Percentiles rank a stretch among this genome's conserved stretches.
phyloP scores from a whole-genome alignment of 2,797 vertebrate species.

The Megaceryle alcyon region DNA sequence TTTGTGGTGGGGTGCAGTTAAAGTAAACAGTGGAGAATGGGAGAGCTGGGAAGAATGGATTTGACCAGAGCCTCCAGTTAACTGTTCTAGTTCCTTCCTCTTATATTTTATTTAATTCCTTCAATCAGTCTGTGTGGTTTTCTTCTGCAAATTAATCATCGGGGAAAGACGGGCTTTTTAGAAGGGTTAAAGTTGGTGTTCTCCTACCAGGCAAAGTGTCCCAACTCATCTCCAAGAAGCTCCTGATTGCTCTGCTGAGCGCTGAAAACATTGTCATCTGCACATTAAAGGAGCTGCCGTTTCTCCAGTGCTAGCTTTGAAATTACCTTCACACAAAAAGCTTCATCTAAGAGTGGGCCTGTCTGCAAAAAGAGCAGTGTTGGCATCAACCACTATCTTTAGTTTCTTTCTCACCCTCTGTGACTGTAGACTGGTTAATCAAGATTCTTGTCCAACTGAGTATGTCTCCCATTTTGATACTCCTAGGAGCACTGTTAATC shows the following conservation, averaged over 20 bases:
- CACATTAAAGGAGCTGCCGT: not conserved
- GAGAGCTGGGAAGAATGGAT: not conserved
- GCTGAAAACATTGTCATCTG: not conserved
- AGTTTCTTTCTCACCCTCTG: not conserved
- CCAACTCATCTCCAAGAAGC: not conserved
- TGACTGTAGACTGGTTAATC: not conserved
- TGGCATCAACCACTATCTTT: constrained; percentile 26
- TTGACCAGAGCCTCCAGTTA: not conserved
- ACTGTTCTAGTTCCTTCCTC: not conserved
- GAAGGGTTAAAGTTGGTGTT: not conserved
- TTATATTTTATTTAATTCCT: not conserved
- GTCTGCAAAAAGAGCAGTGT: not conserved
- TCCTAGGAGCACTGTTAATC: constrained; percentile 35
- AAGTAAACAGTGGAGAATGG: not conserved
- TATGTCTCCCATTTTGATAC: constrained; percentile 6
- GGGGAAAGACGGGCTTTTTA: not conserved
- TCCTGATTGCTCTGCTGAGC: not conserved
- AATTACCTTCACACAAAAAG: not conserved
- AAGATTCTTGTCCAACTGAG: constrained; percentile 8
- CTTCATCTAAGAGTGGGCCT: not conserved
- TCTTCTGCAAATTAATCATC: not conserved
- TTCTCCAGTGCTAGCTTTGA: not conserved
- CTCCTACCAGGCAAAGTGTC: not conserved
- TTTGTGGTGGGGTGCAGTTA: not conserved
- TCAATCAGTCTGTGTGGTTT: not conserved